Conservation (phyloP, 23 tunicate species). For the Halocynthia aurantium region DNA sequence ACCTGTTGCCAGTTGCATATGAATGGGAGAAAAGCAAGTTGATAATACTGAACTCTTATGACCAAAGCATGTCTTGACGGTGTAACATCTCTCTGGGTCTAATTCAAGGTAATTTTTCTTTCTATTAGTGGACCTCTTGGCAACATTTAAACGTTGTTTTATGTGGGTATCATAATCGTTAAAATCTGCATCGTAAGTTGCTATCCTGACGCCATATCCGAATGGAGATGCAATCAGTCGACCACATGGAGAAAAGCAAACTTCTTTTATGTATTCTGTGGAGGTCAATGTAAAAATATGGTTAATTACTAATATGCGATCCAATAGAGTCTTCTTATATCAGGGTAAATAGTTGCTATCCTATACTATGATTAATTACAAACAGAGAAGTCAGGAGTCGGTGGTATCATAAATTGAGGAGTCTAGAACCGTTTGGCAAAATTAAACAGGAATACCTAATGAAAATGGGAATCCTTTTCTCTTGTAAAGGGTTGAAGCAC, state of each 20-base stretch:
- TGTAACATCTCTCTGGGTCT: slow-evolving; percentile 9
- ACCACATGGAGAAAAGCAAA: slow-evolving; percentile 73
- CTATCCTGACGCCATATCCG: slow-evolving; percentile 52
- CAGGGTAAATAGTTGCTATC: no score
- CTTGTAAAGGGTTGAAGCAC: no score
- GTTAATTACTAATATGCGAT: no score
- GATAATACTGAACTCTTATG: slow-evolving; percentile 56
- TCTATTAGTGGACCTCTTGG: not conserved
- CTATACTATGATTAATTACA: no score
- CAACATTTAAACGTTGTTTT: slow-evolving; percentile 6
- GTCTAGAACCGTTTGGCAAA: no score
- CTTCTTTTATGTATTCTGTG: slow-evolving; percentile 50
- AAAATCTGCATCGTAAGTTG: slow-evolving; percentile 24
- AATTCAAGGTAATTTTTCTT: not conserved
- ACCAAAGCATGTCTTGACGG: slow-evolving; percentile 48
- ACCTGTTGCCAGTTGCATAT: slow-evolving; percentile 70
- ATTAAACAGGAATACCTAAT: no score
- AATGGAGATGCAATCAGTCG: slow-evolving; percentile 57
- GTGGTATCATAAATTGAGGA: no score
- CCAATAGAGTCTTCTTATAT: no score
- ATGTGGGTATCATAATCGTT: slow-evolving; percentile 60
- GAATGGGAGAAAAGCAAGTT: slow-evolving; percentile 57
- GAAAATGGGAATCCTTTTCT: no score
- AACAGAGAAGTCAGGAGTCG: no score
- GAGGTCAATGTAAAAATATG: not conserved